These are phyloP conservation scores for Spicauda simplicius DNA, from an alignment of 2,888 invertebrate species.

Conservation along the genomic window DNA sequence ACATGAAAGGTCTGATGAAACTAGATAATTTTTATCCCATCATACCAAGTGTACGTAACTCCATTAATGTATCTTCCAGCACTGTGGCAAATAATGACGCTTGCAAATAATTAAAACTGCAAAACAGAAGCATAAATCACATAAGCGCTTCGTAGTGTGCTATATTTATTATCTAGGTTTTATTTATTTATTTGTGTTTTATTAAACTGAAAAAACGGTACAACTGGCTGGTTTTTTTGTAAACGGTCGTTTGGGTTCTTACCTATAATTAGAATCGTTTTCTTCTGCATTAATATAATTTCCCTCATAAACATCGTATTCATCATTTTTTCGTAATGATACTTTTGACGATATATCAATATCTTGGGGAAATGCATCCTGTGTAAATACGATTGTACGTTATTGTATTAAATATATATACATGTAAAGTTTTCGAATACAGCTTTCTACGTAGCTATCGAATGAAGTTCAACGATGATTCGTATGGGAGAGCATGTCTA, in stretches of 20 bases:
- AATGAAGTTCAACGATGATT: neutral
- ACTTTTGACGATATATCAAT: neutral
- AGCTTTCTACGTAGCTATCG: neutral
- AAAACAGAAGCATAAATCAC: slow-evolving; percentile 7
- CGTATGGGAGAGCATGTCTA: neutral
- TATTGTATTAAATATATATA: neutral
- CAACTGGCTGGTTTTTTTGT: no score
- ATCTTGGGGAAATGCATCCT: neutral
- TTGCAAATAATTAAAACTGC: slow-evolving; percentile 48
- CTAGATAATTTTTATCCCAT: neutral
- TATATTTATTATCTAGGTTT: no score
- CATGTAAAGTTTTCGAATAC: neutral
- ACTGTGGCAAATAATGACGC: slow-evolving; percentile 50
- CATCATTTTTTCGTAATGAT: neutral
- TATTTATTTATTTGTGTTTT: no score
- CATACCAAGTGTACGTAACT: slow-evolving; percentile 52
- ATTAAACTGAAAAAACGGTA: no score
- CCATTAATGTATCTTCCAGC: slow-evolving; percentile 52
- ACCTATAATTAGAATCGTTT: neutral
- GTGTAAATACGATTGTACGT: neutral
- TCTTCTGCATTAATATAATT: slow-evolving; percentile 2
- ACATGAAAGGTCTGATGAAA: no score
- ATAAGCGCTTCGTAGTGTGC: neutral
- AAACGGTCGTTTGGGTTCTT: neutral
- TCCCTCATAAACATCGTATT: neutral